Base-by-base conservation (phyloP, 2,888 invertebrate species). In the Unio pictorum region DNA sequence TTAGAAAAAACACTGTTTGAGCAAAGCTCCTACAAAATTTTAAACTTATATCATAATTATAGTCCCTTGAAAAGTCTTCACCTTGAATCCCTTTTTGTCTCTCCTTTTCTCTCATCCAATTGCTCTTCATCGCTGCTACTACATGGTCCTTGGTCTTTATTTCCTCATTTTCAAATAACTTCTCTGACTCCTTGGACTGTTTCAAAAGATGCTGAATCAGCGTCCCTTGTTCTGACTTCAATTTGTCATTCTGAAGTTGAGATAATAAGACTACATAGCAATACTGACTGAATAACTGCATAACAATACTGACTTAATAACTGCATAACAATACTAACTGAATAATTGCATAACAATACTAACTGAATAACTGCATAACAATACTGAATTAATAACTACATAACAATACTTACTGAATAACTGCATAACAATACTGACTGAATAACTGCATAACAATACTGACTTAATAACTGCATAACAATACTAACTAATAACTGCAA, bases 211-310 rank as follows among this genome's bases (percentile, higher is more conserved):
- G 81, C 55, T 85, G 78, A 20, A 88, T 78, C 66, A 86, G 64
- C 17, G 85, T 60, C 28, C 82, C 80, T 62, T 88, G 88, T 66
- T 89, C 89, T 15, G 80, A 73, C 58, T 84, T 83, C 61, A 89
- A 72, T 34, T 86, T 86, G 45, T 86, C 86, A 84, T 88, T 89
- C 89, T 89, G 68, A 11, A 73, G 67, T 23, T 30, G 28, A 66
- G 61, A 70, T 61, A n/a, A 64, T 34, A 64, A 68, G 20, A 64
- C 17, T 30, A 7, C 30, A 63, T 17, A 23, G 17, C 26, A 23
- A 23, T 59, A 59, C 26, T 23, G 3, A 23, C 17, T 59, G 18
- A 59, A 59, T 59, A 15, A 59, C 1, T 1, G 1, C n/a, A 23
- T 23, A 6, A 58, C 1, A 58, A n/a, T 57, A 20, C 58, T 23